Conservation (phyloP, 2,113 vertebrate species). For the Eublepharis macularius region DNA sequence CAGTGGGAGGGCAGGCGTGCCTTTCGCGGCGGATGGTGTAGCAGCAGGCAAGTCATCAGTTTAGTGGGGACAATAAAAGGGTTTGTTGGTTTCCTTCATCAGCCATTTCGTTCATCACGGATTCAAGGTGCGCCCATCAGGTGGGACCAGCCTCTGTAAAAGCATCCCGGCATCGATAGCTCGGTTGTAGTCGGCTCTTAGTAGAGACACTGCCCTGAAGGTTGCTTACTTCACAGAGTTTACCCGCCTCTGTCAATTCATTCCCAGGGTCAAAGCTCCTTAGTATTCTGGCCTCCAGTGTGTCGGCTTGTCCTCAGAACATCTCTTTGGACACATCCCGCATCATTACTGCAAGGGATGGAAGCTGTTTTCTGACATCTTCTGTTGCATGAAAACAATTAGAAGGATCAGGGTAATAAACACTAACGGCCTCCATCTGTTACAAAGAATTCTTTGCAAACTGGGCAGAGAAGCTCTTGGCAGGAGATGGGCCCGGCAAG, state of each 20-base stretch:
- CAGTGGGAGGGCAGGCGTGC: no score
- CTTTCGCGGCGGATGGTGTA: background rate
- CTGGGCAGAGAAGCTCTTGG: no score
- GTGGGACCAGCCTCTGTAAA: background rate
- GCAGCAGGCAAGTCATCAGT: background rate
- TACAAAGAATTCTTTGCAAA: no score
- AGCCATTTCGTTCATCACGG: conserved; percentile 11
- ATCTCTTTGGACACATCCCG: background rate
- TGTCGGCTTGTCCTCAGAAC: no score
- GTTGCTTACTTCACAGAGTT: background rate
- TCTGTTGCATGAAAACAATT: background rate
- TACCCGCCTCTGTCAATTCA: background rate
- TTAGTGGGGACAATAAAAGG: background rate
- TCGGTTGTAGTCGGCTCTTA: background rate
- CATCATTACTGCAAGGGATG: background rate
- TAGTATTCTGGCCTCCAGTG: background rate
- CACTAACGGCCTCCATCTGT: background rate
- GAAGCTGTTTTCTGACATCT: background rate
- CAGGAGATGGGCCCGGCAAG: no score
- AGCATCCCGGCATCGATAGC: background rate
- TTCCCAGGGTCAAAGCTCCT: background rate
- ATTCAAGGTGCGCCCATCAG: background rate
- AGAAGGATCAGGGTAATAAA: background rate
- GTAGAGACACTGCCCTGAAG: background rate
- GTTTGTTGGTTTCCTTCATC: conserved; percentile 16